Conservation (phyloP, 2,113 vertebrate genomes). For the Calcarius ornatus region DNA sequence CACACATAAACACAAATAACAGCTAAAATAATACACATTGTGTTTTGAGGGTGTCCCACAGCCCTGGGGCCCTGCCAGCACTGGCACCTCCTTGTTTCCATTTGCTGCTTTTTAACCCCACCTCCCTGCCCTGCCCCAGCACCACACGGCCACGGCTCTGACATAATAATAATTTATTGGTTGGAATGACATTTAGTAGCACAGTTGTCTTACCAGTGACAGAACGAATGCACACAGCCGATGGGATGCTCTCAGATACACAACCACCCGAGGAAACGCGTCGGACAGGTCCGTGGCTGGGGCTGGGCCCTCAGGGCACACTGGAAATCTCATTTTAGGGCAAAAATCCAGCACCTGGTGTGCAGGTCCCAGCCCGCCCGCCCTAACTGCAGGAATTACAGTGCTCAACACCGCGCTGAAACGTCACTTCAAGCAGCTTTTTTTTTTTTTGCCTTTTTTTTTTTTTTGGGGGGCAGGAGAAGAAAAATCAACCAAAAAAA, state of each 20-base stretch:
- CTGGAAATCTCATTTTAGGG: neutral
- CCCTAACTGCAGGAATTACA: neutral
- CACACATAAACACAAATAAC: neutral
- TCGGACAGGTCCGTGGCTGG: neutral
- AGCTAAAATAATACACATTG: fast-evolving
- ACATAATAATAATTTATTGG: slow-evolving; percentile 73
- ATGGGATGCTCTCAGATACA: slow-evolving; percentile 50
- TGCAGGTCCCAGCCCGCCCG: neutral
- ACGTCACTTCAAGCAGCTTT: slow-evolving; percentile 54
- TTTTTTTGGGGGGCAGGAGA: neutral
- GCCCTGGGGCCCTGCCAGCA: neutral
- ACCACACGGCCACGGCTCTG: neutral
- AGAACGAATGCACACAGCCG: slow-evolving; percentile 55
- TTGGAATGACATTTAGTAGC: slow-evolving; percentile 67
- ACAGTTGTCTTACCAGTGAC: slow-evolving; percentile 60
- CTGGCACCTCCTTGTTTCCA: fast-evolving
- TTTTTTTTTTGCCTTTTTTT: neutral
- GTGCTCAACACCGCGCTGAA: slow-evolving; percentile 32
- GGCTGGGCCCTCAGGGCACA: neutral
- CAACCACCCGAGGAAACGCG: slow-evolving; percentile 25
- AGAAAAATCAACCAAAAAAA: neutral
- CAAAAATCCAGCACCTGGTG: slow-evolving; percentile 26
- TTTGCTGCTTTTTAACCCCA: no score
- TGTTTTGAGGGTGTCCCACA: neutral
- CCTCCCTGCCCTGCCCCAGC: neutral